Base-by-base conservation (phyloP, 2,888 invertebrate species). In the Eilema sororculum region DNA sequence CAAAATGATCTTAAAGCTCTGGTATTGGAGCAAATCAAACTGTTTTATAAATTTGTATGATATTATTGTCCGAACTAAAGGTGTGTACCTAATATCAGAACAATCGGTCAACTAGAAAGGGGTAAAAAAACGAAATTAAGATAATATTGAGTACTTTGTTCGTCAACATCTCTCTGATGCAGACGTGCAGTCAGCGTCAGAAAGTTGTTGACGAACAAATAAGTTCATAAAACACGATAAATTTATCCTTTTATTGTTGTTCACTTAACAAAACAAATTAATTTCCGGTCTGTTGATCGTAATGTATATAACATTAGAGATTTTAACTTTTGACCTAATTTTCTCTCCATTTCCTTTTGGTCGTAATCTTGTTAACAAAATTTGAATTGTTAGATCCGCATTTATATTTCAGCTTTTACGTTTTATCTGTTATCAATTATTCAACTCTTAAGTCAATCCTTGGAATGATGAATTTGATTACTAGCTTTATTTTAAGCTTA, bases 291-390 rank as follows among this genome's bases (percentile, higher is more conserved):
- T 24, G 37, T 62, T 24, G 37, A 28, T 52, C 52, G 20, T 28
- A 64, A 64, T 64, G 28, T 64, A 52, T 56, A 22, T 65, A 65
- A 56, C 52, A 65, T 56, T 65, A 56, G 28, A 13, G 52, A 13
- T 28, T n/a, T 56, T 30, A 5, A 65, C 52, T 56, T 65, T 65
- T 56, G 30, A 65, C 52, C 13, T 65, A 5, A 52, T 65, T 28
- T 52, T 52, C 30, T 22, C 30, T 68, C 10, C 41, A 62, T 9
- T 58, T 57, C 57, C 57, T 28, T 62, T 65, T 52, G 28, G 25
- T 65, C 64, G 16, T 56, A 61, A 61, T 65, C 4, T 65, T 67
- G 65, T 69, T 64, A 52, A 52, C 61, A 78, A 65, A 72, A 67
- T 75, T 78, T 41, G 24, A 78, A 65, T 22, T 33, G 57, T 65